These are phyloP conservation scores for Odocoileus hemionus DNA, from an alignment of 2,113 vertebrate genomes.

Conservation along the genomic window DNA sequence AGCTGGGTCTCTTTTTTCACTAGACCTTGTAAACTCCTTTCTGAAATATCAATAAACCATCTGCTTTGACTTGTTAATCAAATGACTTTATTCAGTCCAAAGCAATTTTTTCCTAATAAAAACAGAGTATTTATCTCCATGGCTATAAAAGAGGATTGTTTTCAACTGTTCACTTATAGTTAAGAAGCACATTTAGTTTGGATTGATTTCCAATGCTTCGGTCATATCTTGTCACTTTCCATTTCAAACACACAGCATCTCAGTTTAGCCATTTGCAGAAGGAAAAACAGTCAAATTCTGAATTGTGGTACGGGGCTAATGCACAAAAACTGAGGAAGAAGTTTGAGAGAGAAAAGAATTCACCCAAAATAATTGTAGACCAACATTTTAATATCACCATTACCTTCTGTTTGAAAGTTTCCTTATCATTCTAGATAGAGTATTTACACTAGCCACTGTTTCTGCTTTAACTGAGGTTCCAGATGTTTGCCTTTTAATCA, in stretches of 20 bases:
- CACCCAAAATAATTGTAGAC: background rate
- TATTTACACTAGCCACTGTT: background rate
- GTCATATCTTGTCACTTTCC: conserved; percentile 99
- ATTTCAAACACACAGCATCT: conserved; percentile 97
- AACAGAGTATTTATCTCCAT: conserved; percentile 88
- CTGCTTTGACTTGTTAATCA: conserved; percentile 89
- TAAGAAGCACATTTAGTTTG: conserved; percentile 99
- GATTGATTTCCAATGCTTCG: conserved; percentile 99
- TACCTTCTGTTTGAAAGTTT: background rate
- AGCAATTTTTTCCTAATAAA: conserved; percentile 89
- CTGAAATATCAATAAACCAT: conserved; percentile 88
- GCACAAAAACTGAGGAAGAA: conserved; percentile 50
- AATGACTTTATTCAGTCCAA: conserved; percentile 88
- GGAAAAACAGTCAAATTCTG: conserved; percentile 80
- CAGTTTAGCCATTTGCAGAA: conserved; percentile 91
- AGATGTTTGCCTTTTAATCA: background rate
- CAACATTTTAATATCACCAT: background rate
- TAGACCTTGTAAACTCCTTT: conserved; percentile 86
- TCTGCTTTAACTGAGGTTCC: background rate
- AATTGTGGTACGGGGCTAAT: conserved; percentile 42
- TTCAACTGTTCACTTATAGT: conserved; percentile 99
- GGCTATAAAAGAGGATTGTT: conserved; percentile 90
- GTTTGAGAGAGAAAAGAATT: conserved; percentile 46
- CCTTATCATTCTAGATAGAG: background rate
- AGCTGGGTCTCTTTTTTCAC: conserved; percentile 80